Conservation (phyloP, 1,140 invertebrate species). For the Zaprionus camerounensis region DNA sequence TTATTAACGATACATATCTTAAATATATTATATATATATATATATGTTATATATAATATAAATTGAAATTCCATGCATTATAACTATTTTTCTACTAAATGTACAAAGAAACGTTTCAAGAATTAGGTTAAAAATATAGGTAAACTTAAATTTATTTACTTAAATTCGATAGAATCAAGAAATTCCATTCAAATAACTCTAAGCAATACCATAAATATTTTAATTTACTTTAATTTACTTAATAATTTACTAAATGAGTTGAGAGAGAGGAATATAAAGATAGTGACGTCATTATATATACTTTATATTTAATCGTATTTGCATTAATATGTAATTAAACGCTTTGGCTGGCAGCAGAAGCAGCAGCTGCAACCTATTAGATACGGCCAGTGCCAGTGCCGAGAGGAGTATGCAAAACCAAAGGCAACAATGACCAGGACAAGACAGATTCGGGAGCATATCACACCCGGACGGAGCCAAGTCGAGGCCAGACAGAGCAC, state of each 20-base stretch:
- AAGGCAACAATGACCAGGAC: conserved; percentile 64
- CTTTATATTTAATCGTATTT: conserved; percentile 5
- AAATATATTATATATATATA: too few species aligned
- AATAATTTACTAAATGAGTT: background rate
- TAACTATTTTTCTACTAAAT: too few species aligned
- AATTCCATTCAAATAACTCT: background rate
- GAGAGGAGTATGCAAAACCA: conserved; percentile 70
- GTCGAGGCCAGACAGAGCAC: background rate
- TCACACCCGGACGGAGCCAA: conserved; percentile 10
- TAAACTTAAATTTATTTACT: background rate
- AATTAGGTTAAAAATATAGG: background rate
- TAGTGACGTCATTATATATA: conserved; percentile 2
- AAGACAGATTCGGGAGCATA: conserved; percentile 21
- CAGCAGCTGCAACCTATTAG: conserved; percentile 79
- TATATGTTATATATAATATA: too few species aligned
- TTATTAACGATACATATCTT: too few species aligned
- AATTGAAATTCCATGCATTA: too few species aligned
- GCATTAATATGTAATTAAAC: conserved; percentile 15
- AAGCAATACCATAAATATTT: background rate
- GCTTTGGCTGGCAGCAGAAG: conserved; percentile 31
- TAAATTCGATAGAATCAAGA: background rate
- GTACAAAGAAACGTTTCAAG: background rate
- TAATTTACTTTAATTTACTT: background rate
- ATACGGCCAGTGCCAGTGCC: conserved; percentile 36
- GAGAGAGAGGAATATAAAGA: conserved; percentile 4